Base-by-base conservation (phyloP, 2,797 vertebrate genomes). In the Clarias laeviceps region DNA sequence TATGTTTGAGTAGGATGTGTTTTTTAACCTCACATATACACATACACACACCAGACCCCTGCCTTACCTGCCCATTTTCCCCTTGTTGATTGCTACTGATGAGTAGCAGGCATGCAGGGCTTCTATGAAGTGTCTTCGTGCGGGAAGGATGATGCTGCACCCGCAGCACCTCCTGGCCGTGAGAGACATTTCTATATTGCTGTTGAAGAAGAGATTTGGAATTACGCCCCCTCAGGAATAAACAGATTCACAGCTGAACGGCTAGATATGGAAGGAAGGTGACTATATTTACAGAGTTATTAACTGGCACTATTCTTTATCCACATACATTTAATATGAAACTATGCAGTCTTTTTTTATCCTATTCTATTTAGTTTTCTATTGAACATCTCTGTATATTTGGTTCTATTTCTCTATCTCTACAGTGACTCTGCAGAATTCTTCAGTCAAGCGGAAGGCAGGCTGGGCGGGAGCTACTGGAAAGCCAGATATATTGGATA, bases 101-200 rank as follows among this genome's bases (percentile, higher is more conserved):
- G 86, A 88, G 84, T 90, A 97, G 96, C 95, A 88, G 96, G 96
- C 22, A 96, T 97, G 96, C 94, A 95, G 89, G 96, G 93, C 0
- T 92, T 96, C 3, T 97, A 96, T 76, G 90, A 93, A 27, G 94
- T 97, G 66, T 92, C 89, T 27, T 80, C 79, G 66, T 97, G 96
- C 90, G 89, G 88, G 37, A 84, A 80, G 11, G 54, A 22, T 14
- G 86, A 77, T 84, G 5, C 64, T 20, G 24, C 77, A 64, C 85
- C 93, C 57, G 73, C 18, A 11, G 81, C 87, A 12, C 86, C 82
- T 29, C 32, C 89, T 81, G 92, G 92, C 74, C 90, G 65, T 6
- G 90, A 89, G 32, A 94, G 94, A 86, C 93, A 0, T 86, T 96
- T 96, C 66, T 97, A 93, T 85, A 95, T 97, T 0, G 94, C 96